Base-by-base conservation (phyloP, 2,797 vertebrate genomes). In the Hydrolagus colliei region DNA sequence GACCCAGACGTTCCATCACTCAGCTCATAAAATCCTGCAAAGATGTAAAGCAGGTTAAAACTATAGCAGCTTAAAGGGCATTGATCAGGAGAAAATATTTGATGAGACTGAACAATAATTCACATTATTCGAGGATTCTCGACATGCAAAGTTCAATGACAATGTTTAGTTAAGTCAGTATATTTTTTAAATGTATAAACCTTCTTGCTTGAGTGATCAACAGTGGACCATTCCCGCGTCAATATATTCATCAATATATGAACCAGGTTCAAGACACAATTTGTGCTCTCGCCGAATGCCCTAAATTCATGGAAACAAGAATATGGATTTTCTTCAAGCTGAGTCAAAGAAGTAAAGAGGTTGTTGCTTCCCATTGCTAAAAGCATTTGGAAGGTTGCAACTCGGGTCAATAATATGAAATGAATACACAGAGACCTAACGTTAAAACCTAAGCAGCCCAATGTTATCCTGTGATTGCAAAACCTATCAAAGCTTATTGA, bases 21-120 rank as follows among this genome's bases (percentile, higher is more conserved):
- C 91, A 97, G 92, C 89, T 98, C 97, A 87, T 97, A 99, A 95
- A 98, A 99, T 87, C 97, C 97, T 98, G 92, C 86, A 92, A 93
- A 92, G 52, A 71, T 76, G 79, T 12, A 73, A 63, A 75, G 85
- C 52, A 86, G 32, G 14, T 68, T 84, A 65, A 41, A 32, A 84
- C 41, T 52, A 52, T 52, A 52, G 41, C 41, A 52, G 41, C 41
- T 52, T 52, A 52, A 52, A 52, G 41, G 41, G 41, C 41, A 52
- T 52, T 52, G 41, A 52, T 52, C 41, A 52, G 41, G 41, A 52
- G 41, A 52, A 52, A 52, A 52, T 52, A 52, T 52, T 52, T 52
- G 41, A 52, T 52, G 41, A 52, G 3, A 52, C 41, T 52, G 41
- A 52, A 52, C 41, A 52, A 52, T 52, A 52, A 52, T 52, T 52